A percentile compares a stretch with the other conserved stretches of the same genome.
Evolutionary conservation across 2,113 vertebrate genomes (phyloP).

Genomic region (Girardinichthys multiradiatus): DNA sequence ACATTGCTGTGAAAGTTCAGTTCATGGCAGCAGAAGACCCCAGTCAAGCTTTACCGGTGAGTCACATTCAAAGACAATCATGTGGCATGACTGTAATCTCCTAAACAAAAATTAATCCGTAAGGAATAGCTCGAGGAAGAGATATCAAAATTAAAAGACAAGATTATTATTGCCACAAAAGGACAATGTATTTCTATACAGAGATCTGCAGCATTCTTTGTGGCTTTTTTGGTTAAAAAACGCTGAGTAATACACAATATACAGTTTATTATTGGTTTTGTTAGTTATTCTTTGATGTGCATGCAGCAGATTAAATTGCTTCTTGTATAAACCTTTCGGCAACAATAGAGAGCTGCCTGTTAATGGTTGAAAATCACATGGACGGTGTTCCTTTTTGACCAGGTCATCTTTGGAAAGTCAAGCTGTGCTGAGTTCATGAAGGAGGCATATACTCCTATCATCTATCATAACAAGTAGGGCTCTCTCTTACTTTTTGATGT

Average conservation of each 20-base stretch:
- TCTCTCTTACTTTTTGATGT: neutral
- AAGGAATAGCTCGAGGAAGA: constrained; percentile 46
- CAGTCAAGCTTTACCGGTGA: constrained; percentile 89
- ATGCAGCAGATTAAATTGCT: neutral
- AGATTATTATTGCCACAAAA: neutral
- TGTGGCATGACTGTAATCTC: constrained; percentile 18
- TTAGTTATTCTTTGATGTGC: neutral
- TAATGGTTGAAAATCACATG: constrained; percentile 1
- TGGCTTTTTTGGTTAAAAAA: too few species aligned
- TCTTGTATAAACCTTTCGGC: neutral
- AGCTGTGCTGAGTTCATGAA: constrained; percentile 86
- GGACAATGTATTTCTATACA: neutral
- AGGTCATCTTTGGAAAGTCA: constrained; percentile 94
- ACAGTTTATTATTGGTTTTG: neutral
- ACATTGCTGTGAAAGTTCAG: constrained; percentile 89
- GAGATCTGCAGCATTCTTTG: neutral
- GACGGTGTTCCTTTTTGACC: constrained; percentile 22
- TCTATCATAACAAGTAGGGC: constrained; percentile 91
- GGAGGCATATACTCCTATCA: constrained; percentile 87
- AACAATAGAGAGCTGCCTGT: constrained; percentile 3
- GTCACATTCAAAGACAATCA: constrained; percentile 47
- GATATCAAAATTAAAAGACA: constrained; percentile 21
- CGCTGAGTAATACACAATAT: neutral
- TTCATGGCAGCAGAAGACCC: constrained; percentile 92
- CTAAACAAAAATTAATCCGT: constrained; percentile 34